Evolutionary conservation across 1,140 invertebrate genomes (phyloP).

Genomic region (Myzus persicae): DNA sequence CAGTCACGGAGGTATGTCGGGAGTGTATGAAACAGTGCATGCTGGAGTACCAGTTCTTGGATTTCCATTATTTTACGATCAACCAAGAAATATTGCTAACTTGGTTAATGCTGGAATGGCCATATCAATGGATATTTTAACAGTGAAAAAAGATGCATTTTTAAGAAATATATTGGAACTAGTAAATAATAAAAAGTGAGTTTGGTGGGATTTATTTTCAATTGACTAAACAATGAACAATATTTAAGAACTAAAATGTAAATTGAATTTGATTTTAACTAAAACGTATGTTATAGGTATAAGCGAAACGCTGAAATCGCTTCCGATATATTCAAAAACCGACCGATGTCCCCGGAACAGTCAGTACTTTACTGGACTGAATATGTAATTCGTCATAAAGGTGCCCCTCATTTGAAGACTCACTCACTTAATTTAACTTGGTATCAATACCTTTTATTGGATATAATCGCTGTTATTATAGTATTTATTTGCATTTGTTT

Average conservation of each 20-base stretch:
- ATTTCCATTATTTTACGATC: constrained; percentile 67
- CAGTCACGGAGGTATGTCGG: constrained; percentile 67
- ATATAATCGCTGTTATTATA: constrained; percentile 50
- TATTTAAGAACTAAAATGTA: background rate
- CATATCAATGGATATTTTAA: constrained; percentile 62
- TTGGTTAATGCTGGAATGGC: constrained; percentile 64
- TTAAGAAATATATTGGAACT: constrained; percentile 59
- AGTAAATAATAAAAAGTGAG: constrained; percentile 18
- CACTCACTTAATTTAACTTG: constrained; percentile 60
- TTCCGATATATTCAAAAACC: constrained; percentile 69
- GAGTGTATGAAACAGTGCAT: constrained; percentile 67
- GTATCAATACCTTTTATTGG: constrained; percentile 61
- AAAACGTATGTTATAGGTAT: constrained; percentile 63
- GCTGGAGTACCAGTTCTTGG: constrained; percentile 67
- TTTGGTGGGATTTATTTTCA: too few species aligned
- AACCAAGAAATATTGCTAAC: constrained; percentile 65
- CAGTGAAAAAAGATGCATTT: constrained; percentile 62
- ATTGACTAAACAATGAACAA: background rate
- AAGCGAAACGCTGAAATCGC: constrained; percentile 66
- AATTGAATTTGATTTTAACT: background rate
- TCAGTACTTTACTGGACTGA: constrained; percentile 73
- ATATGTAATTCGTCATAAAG: constrained; percentile 67
- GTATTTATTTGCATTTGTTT: background rate
- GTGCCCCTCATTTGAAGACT: constrained; percentile 60
- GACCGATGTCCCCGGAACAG: constrained; percentile 68